Percentiles rank a stretch among this genome's conserved stretches.
These are phyloP conservation scores for Alfaro cultratus DNA, from an alignment of 2,797 vertebrate species.

Conservation along the genomic window DNA sequence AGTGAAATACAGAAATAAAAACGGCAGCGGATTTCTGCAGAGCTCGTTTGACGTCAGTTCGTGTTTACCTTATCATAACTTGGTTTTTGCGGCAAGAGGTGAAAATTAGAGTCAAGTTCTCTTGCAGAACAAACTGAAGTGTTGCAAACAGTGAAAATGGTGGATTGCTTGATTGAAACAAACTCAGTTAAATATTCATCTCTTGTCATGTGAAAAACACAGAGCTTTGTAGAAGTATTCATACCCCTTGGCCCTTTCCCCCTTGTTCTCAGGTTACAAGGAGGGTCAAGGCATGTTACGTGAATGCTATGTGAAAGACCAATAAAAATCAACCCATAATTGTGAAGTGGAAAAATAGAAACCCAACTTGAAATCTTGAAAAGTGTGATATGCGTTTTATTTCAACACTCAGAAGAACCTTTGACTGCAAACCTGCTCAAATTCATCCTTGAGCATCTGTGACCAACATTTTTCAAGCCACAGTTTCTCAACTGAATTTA, in stretches of 20 bases:
- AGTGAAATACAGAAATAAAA: constrained; percentile 36
- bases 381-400: background rate
- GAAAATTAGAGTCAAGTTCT: background rate
- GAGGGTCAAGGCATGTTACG: background rate
- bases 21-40: background rate
- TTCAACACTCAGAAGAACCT: background rate
- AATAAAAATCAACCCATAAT: background rate
- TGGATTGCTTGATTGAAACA: background rate
- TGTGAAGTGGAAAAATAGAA: background rate
- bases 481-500: background rate
- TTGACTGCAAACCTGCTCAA: background rate
- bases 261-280: background rate
- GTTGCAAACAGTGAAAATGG: background rate
- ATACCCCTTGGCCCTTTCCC: background rate
- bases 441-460: background rate
- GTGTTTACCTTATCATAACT: background rate
- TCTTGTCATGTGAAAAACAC: background rate
- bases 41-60: constrained; percentile 5
- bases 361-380: background rate
- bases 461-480: background rate
- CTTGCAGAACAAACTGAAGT: background rate
- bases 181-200: background rate
- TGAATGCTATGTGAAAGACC: background rate
- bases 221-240: background rate
- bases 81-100: background rate